Base-by-base conservation (phyloP, 2,888 invertebrate genomes). In the Drosophila neotestacea region DNA sequence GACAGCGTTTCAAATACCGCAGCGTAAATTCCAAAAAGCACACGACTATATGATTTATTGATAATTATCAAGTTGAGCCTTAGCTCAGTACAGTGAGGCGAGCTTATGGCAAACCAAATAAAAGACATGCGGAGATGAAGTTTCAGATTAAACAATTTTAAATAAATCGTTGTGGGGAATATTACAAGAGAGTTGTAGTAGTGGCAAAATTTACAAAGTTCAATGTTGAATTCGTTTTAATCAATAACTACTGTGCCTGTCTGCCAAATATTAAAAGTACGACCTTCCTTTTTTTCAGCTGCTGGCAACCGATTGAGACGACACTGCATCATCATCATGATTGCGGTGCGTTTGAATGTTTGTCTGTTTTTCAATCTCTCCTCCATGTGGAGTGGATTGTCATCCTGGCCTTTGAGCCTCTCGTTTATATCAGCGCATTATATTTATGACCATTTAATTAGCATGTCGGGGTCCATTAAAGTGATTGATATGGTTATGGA, bases 391-490 rank as follows among this genome's bases (percentile, higher is more conserved):
- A 75, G 32, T 50, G 63, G 28, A 54, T 61, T 68, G 74, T 70
- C 69, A 61, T 58, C 48, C 50, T 55, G 73, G 55, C 63, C 63
- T 73, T 55, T 54, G 60, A 63, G 50, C 47, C 73, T 34, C 48
- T 47, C 42, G 9, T 50, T 69, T 70, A 36, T 70, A 79, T 65
- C 64, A 75, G 75, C 66, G 41, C 59, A 59, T 67, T 50, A 59
- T 83, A 81, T 71, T 83, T 67, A 78, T 78, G 61, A 55, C 30
- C 52, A 67, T 75, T 84, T 86, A 86, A 88, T 78, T 58, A 71
- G 70, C 72, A 58, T 60, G 70, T 68, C 56, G 50, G 22, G 30
- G 38, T 52, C 62, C 66, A 60, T 78, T 66, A 81, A 84, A 65
- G 58, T 56, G 85, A 85, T 85, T 77, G 62, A 81, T 79, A 41